A percentile compares a stretch with the other conserved stretches of the same genome.
These are phyloP conservation scores for Synergus gifuensis DNA, from an alignment of 2,888 invertebrate species.

Conservation along the genomic window DNA sequence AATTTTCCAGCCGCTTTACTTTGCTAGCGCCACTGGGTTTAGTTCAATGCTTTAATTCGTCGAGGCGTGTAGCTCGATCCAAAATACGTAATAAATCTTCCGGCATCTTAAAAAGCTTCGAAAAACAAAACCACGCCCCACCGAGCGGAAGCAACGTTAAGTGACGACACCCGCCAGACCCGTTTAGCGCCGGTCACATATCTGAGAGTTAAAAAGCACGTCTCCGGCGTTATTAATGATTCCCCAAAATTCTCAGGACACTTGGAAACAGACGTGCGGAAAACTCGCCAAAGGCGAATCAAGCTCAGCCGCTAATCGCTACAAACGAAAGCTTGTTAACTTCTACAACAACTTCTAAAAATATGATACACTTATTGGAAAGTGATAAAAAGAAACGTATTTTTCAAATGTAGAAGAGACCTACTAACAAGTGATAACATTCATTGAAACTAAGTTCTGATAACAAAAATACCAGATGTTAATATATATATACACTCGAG, in stretches of 20 bases:
- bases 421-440: no score
- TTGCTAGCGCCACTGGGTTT: constrained; percentile 37
- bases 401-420: no score
- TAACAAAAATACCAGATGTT: no score
- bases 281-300: constrained; percentile 46
- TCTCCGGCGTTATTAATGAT: constrained; percentile 69
- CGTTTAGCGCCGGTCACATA: constrained; percentile 54
- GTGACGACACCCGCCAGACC: constrained; percentile 64
- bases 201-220: constrained; percentile 53
- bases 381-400: background rate
- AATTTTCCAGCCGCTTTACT: constrained; percentile 54
- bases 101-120: constrained; percentile 66
- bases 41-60: constrained; percentile 46
- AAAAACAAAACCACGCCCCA: constrained; percentile 63
- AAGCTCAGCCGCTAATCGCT: constrained; percentile 29
- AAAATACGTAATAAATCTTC: constrained; percentile 55
- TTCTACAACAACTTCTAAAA: background rate
- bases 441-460: no score
- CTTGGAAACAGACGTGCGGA: constrained; percentile 49
- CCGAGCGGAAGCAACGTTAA: constrained; percentile 69
- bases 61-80: constrained; percentile 44
- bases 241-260: constrained; percentile 65
- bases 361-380: background rate
- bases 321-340: constrained; percentile 30
- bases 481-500: no score